A percentile compares a stretch with the other conserved stretches of the same genome.
These are phyloP conservation scores for Crossocerus cetratus DNA, from an alignment of 2,888 invertebrate species.

Conservation along the genomic window DNA sequence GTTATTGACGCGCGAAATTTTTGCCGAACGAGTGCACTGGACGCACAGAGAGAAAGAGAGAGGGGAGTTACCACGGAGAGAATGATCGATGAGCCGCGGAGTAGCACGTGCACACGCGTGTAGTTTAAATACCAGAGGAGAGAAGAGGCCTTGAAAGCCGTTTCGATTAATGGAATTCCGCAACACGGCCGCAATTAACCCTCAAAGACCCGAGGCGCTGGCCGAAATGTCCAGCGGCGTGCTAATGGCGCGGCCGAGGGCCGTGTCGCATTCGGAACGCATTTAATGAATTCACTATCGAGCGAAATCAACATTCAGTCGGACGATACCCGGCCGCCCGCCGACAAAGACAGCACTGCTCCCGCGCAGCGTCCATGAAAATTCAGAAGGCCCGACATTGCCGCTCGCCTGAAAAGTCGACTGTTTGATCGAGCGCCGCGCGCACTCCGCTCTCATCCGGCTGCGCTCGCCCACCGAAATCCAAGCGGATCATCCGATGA, in stretches of 20 bases:
- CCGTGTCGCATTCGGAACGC: slow-evolving; percentile 60
- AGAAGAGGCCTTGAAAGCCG: slow-evolving; percentile 56
- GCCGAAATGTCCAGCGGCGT: slow-evolving; percentile 56
- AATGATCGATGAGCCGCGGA: slow-evolving; percentile 48
- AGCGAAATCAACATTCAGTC: slow-evolving; percentile 47
- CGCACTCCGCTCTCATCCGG: too few species aligned
- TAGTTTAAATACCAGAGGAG: slow-evolving; percentile 57
- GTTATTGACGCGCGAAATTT: slow-evolving; percentile 37
- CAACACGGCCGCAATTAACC: slow-evolving; percentile 64
- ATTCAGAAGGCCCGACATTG: neutral
- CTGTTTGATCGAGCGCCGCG: too few species aligned
- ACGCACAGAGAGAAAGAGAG: neutral
- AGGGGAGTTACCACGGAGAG: slow-evolving; percentile 36
- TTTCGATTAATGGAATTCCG: slow-evolving; percentile 65
- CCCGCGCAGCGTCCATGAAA: neutral
- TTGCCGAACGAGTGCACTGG: slow-evolving; percentile 10
- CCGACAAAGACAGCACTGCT: neutral
- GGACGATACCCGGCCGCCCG: slow-evolving; percentile 1
- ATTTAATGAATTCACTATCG: slow-evolving; percentile 62
- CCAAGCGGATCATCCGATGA: too few species aligned
- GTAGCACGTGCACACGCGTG: slow-evolving; percentile 38
- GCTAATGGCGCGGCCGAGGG: slow-evolving; percentile 53
- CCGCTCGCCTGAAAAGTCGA: too few species aligned
- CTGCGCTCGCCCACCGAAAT: too few species aligned
- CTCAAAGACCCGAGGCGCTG: slow-evolving; percentile 62